A percentile compares a stretch with the other conserved stretches of the same genome.
phyloP scores from a whole-genome alignment of 1,140 invertebrate genomes.

The Plectrocnemia conspersa region DNA sequence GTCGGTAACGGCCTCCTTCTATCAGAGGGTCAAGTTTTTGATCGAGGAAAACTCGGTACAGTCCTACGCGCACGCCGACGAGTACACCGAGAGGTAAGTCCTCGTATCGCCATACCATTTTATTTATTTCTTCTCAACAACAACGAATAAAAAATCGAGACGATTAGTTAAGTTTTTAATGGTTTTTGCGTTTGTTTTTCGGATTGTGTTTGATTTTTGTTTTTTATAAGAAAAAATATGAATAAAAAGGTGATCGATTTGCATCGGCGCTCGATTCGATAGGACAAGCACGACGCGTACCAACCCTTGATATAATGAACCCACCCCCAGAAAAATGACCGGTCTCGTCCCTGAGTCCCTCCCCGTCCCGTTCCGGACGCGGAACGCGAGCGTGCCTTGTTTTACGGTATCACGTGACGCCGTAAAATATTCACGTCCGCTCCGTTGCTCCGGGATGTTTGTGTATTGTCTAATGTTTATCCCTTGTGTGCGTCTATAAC shows the following conservation, averaged over 20 bases:
- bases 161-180: no score
- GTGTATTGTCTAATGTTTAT: slow-evolving; percentile 69
- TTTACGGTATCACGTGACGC: background rate
- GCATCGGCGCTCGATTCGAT: background rate
- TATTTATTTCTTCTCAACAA: slow-evolving; percentile 11
- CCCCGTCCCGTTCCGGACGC: slow-evolving; percentile 25
- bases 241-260: no score
- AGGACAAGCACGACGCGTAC: slow-evolving; percentile 29
- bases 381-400: background rate
- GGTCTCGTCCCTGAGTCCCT: slow-evolving; percentile 21
- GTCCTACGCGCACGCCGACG: slow-evolving; percentile 93
- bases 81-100: slow-evolving; percentile 96
- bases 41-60: slow-evolving; percentile 98
- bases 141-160: no score
- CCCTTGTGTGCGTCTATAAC: slow-evolving; percentile 67
- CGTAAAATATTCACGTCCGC: background rate
- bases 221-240: no score
- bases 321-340: slow-evolving; percentile 21
- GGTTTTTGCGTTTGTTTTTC: no score
- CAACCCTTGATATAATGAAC: slow-evolving; percentile 23
- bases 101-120: slow-evolving; percentile 31
- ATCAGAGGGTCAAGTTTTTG: slow-evolving; percentile 95
- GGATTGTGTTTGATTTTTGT: no score
- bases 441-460: slow-evolving; percentile 39
- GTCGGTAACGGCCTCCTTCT: slow-evolving; percentile 94